Base-by-base conservation (phyloP, 1,140 invertebrate genomes). In the Himalopsyche phryganea region DNA sequence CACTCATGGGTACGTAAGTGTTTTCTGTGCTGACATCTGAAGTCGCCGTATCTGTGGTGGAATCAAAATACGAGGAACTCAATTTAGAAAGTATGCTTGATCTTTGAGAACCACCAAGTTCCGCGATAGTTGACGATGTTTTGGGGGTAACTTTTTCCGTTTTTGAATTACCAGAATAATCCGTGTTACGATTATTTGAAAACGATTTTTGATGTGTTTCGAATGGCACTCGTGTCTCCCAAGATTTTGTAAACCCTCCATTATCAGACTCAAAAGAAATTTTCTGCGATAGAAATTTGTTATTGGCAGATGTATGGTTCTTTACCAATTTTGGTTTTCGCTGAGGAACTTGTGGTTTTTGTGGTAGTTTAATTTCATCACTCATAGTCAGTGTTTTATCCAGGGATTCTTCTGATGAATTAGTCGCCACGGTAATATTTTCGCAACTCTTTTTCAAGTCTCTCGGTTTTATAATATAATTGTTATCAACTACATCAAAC, bases 1-100 rank as follows among this genome's bases (percentile, higher is more conserved):
- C n/a, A 32, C 56, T 23, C 57, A 63, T 63, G 6, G 57, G 52
- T 23, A 63, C 13, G 48, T 63, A 63, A 20, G 28, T 33, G 13
- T 13, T 50, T 28, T 50, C 51, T 18, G 10, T 11, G 17, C 33
- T 38, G 18, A 28, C 23, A 53, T 45, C 32, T 2, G 42, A 38
- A 36, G 28, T 54, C 6, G 51, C 44, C 35, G 41, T 15, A 19
- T 46, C 14, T 11, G 51, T 45, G 6, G 32, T 6, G 0, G 38
- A 5, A 15, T 15, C 38, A 11, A 40, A 40, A 15, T n/a, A 13
- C n/a, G 42, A 33, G 0, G 33, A 41, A 4, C 41, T 54, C 10
- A 46, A n/a, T 20, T 18, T 45, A 4, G 51, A 54, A 54, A 44
- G 32, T 13, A 36, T 6, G 14, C 51, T 54, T 10, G n/a, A n/a